These are phyloP conservation scores for Gymnocheta viridis DNA, from an alignment of 2,888 invertebrate genomes.

Conservation along the genomic window DNA sequence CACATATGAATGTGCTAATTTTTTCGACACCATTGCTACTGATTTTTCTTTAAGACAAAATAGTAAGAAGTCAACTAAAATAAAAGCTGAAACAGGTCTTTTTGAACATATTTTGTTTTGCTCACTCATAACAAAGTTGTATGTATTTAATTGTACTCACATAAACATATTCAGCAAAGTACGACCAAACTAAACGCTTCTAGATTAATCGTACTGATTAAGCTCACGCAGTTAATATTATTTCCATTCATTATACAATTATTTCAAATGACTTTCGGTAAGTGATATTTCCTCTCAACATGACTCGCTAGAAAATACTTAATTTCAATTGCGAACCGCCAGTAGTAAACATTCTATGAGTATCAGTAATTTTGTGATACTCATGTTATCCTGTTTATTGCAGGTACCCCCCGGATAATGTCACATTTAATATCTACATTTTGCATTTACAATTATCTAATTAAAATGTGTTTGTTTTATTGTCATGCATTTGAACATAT, in stretches of 20 bases:
- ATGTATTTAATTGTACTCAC: conserved; percentile 3
- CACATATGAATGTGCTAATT: too few relatives aligned
- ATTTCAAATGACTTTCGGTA: conserved; percentile 78
- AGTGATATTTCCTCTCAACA: conserved; percentile 75
- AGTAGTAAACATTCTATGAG: neutral
- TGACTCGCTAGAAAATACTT: conserved; percentile 13
- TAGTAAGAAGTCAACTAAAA: neutral
- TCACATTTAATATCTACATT: neutral
- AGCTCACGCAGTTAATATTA: conserved; percentile 64
- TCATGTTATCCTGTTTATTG: neutral
- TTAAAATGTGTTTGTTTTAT: neutral
- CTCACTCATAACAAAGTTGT: conserved; percentile 8
- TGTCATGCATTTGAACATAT: neutral
- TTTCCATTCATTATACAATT: conserved; percentile 78
- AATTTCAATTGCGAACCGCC: neutral
- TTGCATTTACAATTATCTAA: neutral
- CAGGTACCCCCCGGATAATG: neutral
- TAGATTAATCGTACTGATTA: conserved; percentile 65
- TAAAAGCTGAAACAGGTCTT: neutral
- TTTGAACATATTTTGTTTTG: neutral
- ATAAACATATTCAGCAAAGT: neutral
- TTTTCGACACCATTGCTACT: neutral
- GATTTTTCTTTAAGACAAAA: neutral
- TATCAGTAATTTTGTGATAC: neutral
- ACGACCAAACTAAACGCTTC: conserved; percentile 34